Evolutionary conservation across 2,888 invertebrate genomes (phyloP), one percentile per base, ranked within the genome.

Genomic region (Eucriotettix oculatus): DNA sequence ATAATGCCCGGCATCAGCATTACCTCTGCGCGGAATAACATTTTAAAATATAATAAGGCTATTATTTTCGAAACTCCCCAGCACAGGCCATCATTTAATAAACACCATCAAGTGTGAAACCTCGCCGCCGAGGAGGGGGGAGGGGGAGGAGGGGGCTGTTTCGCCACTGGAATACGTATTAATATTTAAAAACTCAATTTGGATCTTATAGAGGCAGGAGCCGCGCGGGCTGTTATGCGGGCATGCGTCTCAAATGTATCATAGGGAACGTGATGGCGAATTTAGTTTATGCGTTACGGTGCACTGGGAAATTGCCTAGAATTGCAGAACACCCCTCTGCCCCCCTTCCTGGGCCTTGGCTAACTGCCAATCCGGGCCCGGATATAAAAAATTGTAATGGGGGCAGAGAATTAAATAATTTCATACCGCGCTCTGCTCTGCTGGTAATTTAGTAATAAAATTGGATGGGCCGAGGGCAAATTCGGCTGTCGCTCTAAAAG

Each of bases 1-100:
- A 42, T 40, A 40, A 55, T 40, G 41, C 14, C 41, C 14, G 40
- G 40, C 55, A 55, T 55, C 55, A 55, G 55, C 55, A 42, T 55
- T 55, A 55, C 29, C 42, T 42, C 42, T 16, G 57, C 65, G 58
- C 61, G 63, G 60, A 64, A 64, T 63, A 61, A 61, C 64, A 62
- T 64, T 64, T 64, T 63, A 64, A 64, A 63, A 63, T 63, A 63
- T 64, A 64, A 64, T 64, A 64, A 64, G 64, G 64, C 63, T 64
- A 64, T 64, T 64, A 64, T 58, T 60, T 62, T 52, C 57, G 59
- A 52, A 54, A 11, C 42, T 54, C 42, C 44, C 42, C 42, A 57
- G 42, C 48, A 58, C 43, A 43, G 58, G 59, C 61, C 59, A 62
- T 62, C 63, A 64, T 64, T 64, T 64, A 64, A 64, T 62, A 64